phyloP scores from a whole-genome alignment of 2,797 vertebrate genomes.

The Pogonophryne albipinna region DNA sequence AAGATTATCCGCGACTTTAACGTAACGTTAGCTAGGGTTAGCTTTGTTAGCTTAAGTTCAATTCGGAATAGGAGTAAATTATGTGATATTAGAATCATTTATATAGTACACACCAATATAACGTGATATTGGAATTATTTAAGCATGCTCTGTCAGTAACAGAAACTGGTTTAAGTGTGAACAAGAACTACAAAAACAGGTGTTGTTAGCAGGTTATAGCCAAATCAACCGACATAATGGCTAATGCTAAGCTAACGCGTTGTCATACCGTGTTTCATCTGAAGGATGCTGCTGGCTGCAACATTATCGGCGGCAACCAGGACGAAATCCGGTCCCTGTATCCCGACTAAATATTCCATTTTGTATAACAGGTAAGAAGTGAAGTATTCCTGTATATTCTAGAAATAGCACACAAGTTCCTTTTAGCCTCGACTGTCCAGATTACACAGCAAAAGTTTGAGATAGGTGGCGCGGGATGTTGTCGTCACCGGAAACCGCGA shows the following conservation, averaged over 20 bases:
- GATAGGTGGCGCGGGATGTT: slow-evolving; percentile 1
- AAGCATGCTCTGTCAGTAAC: fast-evolving
- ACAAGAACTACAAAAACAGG: background rate
- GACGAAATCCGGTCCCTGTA: slow-evolving; percentile 95
- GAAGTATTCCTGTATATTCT: background rate
- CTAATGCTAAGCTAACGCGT: slow-evolving; percentile 72
- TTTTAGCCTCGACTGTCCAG: slow-evolving; percentile 26
- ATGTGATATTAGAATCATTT: fast-evolving
- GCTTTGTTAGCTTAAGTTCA: slow-evolving; percentile 25
- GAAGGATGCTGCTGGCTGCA: slow-evolving; percentile 93
- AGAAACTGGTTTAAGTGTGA: fast-evolving
- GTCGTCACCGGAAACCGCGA: slow-evolving; percentile 53
- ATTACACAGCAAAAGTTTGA: slow-evolving; percentile 89
- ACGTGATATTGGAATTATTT: fast-evolving
- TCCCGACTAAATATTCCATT: slow-evolving; percentile 97
- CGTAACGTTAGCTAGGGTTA: slow-evolving; percentile 15
- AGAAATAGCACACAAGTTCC: background rate
- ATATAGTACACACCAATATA: background rate
- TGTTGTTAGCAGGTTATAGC: background rate
- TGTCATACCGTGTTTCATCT: slow-evolving; percentile 95
- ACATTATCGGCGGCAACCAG: slow-evolving; percentile 94
- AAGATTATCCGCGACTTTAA: background rate
- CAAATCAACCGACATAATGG: slow-evolving; percentile 24
- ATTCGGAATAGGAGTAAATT: background rate
- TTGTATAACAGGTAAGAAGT: fast-evolving